Conservation (phyloP, 2,113 vertebrate genomes). For the Pteronura brasiliensis region DNA sequence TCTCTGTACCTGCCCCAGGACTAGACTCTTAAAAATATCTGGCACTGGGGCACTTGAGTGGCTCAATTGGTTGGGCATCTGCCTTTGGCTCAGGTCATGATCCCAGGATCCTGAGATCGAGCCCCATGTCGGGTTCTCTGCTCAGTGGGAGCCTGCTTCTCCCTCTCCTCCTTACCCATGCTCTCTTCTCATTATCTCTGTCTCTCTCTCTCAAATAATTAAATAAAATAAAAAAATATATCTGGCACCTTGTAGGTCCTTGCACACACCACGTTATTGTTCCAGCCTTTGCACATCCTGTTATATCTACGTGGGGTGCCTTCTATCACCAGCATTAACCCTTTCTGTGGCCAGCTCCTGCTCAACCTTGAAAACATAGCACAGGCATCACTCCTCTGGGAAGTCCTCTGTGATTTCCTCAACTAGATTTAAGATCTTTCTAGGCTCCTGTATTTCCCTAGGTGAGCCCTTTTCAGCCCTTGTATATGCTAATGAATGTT, state of each 20-base stretch:
- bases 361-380: neutral
- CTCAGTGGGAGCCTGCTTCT: too few species aligned
- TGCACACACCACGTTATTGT: neutral
- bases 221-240: too few species aligned
- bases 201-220: too few species aligned
- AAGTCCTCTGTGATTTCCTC: constrained; percentile 36
- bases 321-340: neutral
- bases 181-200: too few species aligned
- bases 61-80: too few species aligned
- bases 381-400: neutral
- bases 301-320: neutral
- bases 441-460: neutral
- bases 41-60: too few species aligned
- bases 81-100: too few species aligned
- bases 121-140: too few species aligned
- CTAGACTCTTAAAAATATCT: neutral
- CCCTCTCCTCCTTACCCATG: too few species aligned
- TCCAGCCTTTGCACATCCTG: neutral
- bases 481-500: neutral
- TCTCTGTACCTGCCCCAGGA: neutral
- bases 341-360: neutral
- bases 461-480: neutral
- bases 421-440: neutral
- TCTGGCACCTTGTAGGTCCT: neutral
- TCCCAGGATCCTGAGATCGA: too few species aligned